Evolutionary conservation across 2,888 invertebrate genomes (phyloP), one percentile per base, ranked within the genome.

Genomic region (Capitulum mitella): DNA sequence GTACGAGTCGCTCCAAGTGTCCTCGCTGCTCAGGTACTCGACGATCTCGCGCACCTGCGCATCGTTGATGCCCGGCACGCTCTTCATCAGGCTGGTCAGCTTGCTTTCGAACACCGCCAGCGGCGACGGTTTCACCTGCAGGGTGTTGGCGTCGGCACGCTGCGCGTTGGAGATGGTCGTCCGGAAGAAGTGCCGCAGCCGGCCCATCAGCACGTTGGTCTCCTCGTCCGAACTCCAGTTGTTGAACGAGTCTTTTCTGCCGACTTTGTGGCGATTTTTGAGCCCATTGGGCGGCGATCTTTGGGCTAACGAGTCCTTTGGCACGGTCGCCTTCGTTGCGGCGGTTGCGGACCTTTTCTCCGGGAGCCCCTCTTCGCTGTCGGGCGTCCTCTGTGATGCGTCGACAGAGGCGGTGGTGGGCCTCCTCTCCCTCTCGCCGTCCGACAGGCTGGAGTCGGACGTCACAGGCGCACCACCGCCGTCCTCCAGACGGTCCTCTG

Each of bases 221-320:
- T 95, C 95, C 85, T 95, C 95, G 84, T 95, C 95, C 5, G 94
- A 94, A 82, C 94, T 94, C 94, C 95, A 95, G 84, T 95, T 95
- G 85, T 94, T 95, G 87, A 95, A 54, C 54, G 54, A 54, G 54
- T 54, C 54, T n/a, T 54, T 54, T n/a, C 54, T 95, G 85, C 94
- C 94, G 85, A 95, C 94, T 86, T 94, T 94, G 81, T 94, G 89
- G 58, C 91, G 91, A 46, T 94, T 86, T 26, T 81, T 82, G 77
- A 91, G 89, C 14, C 85, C 85, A 48, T 82, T 80, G 37, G 80
- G 80, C 14, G 81, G 78, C 3, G 82, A 87, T 88, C 80, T 81
- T 78, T 88, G 87, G 78, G 89, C 54, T 2, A 22, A 16, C 3
- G n/a, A 2, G 19, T 14, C 22, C 16, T 51, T 51, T 19, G 51